phyloP scores from a whole-genome alignment of 2,113 vertebrate genomes.

The Pelobates fuscus region DNA sequence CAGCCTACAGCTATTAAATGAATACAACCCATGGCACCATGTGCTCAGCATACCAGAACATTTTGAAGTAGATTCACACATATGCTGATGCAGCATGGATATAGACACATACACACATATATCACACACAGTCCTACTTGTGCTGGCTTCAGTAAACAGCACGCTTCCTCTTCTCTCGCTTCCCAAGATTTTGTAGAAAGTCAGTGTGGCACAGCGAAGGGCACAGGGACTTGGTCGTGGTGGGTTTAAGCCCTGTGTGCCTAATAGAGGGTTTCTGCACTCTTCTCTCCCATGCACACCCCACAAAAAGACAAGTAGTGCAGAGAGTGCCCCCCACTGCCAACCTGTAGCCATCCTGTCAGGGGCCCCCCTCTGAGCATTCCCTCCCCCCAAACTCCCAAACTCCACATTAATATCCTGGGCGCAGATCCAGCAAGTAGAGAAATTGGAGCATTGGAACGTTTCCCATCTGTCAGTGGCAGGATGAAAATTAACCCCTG shows the following conservation, averaged over 20 bases:
- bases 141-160: conserved; percentile 48
- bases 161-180: conserved; percentile 3
- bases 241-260: neutral
- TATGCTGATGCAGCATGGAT: too few relatives aligned
- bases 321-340: conserved; percentile 16
- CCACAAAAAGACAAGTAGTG: neutral
- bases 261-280: conserved; percentile 5
- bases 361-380: neutral
- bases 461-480: neutral
- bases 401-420: conserved; percentile 27
- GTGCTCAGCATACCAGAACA: too few relatives aligned
- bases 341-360: neutral
- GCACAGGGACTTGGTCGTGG: conserved; percentile 48
- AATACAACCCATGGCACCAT: too few relatives aligned
- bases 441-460: neutral
- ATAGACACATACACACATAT: neutral
- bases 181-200: conserved; percentile 13
- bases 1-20: too few relatives aligned
- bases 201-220: conserved; percentile 34
- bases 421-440: conserved; percentile 7
- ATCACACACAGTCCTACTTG: conserved; percentile 38
- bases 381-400: neutral
- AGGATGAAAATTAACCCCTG: conserved; percentile 32
- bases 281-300: neutral
- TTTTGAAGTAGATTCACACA: too few relatives aligned